Conservation (phyloP, 2,797 vertebrate genomes). For the Pangasius sanitwongsei region DNA sequence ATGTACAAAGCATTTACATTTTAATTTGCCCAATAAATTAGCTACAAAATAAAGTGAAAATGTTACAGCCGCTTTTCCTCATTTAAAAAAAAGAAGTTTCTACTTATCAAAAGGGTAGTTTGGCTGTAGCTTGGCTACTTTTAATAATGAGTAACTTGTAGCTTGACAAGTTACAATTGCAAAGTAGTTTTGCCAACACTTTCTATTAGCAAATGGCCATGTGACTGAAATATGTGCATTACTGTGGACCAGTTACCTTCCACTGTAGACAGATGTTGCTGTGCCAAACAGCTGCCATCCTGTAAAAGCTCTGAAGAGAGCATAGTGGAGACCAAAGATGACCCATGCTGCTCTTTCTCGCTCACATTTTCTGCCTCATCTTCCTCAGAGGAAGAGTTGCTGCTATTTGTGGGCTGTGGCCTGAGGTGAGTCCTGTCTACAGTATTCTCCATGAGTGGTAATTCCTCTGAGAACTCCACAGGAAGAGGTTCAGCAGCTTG, state of each 20-base stretch:
- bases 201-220: background rate
- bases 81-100: background rate
- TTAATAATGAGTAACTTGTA: background rate
- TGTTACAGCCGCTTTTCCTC: background rate
- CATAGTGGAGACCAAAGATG: conserved; percentile 34
- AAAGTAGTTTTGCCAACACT: background rate
- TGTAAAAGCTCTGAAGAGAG: conserved; percentile 33
- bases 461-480: conserved; percentile 73
- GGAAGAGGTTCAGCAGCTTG: conserved; percentile 68
- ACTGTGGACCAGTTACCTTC: conserved; percentile 64
- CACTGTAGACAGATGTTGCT: conserved; percentile 54
- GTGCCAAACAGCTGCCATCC: conserved; percentile 48
- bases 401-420: conserved; percentile 63
- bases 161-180: background rate
- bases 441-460: conserved; percentile 75
- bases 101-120: background rate
- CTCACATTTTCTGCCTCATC: conserved; percentile 35
- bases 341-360: conserved; percentile 12
- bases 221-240: conserved; percentile 14
- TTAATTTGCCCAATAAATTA: background rate
- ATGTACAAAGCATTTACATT: background rate
- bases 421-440: conserved; percentile 66
- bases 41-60: background rate
- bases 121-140: background rate
- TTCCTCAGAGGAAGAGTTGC: conserved; percentile 42